These are phyloP conservation scores for Rotaria sp. DNA, from an alignment of 2,888 invertebrate genomes.

Conservation along the genomic window DNA sequence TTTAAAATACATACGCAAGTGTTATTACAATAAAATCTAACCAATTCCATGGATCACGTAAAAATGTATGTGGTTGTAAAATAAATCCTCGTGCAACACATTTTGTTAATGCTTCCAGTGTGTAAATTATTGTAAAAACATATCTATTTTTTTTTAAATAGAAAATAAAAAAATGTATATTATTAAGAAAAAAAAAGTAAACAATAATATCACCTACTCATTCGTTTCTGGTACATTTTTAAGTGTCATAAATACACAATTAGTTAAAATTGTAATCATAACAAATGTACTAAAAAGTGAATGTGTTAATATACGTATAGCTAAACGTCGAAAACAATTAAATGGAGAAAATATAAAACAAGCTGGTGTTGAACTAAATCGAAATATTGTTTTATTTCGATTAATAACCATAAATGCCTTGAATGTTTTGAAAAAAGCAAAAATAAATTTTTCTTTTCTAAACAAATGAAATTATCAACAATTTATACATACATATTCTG, in stretches of 20 bases:
- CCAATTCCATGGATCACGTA: constrained; percentile 99
- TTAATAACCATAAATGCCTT: constrained; percentile 98
- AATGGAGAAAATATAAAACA: constrained; percentile 90
- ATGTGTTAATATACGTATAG: constrained; percentile 95
- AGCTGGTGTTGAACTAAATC: constrained; percentile 93
- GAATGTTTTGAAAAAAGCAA: background rate
- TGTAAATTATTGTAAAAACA: constrained; percentile 99
- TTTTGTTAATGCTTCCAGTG: constrained; percentile 97
- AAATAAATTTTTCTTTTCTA: background rate
- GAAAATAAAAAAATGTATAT: no score
- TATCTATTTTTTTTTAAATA: constrained; percentile 65
- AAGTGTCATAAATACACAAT: constrained; percentile 92
- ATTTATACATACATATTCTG: constrained; percentile 71
- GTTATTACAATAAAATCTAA: constrained; percentile 99
- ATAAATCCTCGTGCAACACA: constrained; percentile 99
- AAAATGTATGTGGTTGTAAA: constrained; percentile 97
- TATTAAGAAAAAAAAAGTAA: constrained; percentile 40
- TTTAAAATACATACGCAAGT: constrained; percentile 71
- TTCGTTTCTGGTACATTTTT: constrained; percentile 75
- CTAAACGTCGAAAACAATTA: constrained; percentile 91
- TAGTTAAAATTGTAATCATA: constrained; percentile 93
- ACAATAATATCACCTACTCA: constrained; percentile 70
- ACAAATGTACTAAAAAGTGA: constrained; percentile 93
- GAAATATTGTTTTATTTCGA: constrained; percentile 95
- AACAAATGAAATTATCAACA: background rate